These are phyloP conservation scores for Athalia circularis DNA, from an alignment of 2,888 invertebrate species.

Conservation along the genomic window DNA sequence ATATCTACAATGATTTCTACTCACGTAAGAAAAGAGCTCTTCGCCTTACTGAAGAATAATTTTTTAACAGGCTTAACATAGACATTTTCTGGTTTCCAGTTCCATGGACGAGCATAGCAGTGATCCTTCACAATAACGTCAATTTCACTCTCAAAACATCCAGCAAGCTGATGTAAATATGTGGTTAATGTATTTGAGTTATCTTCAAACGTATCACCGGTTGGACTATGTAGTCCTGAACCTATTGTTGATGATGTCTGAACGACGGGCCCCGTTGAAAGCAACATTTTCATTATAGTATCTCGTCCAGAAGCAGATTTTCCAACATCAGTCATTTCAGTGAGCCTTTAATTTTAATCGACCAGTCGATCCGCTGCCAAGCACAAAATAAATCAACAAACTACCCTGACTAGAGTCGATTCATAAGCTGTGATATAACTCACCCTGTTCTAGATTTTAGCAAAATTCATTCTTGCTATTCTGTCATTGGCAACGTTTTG, in stretches of 20 bases:
- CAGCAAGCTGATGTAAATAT: conserved; percentile 68
- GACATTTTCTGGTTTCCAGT: conserved; percentile 80
- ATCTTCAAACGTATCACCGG: conserved; percentile 75
- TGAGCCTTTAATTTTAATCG: neutral
- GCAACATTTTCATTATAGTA: conserved; percentile 57
- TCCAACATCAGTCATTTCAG: conserved; percentile 47
- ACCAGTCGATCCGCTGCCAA: neutral
- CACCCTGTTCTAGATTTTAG: neutral
- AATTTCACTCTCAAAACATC: conserved; percentile 69
- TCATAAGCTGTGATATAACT: neutral
- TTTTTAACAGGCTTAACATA: conserved; percentile 78
- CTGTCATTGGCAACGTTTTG: too few relatives aligned
- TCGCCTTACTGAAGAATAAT: conserved; percentile 73
- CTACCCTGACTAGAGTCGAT: neutral
- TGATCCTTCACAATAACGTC: conserved; percentile 80
- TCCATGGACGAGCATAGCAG: conserved; percentile 83
- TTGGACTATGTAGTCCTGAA: conserved; percentile 67
- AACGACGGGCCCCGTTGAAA: conserved; percentile 52
- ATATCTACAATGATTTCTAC: neutral
- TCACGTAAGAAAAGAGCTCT: conserved; percentile 13
- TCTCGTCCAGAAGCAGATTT: conserved; percentile 51
- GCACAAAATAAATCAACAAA: neutral
- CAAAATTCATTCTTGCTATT: too few relatives aligned
- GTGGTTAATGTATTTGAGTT: conserved; percentile 74
- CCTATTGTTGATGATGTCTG: conserved; percentile 46